Percentiles rank a stretch among this genome's conserved stretches.
phyloP scores from a whole-genome alignment of 1,140 invertebrate genomes.

The Solenopsis invicta region DNA sequence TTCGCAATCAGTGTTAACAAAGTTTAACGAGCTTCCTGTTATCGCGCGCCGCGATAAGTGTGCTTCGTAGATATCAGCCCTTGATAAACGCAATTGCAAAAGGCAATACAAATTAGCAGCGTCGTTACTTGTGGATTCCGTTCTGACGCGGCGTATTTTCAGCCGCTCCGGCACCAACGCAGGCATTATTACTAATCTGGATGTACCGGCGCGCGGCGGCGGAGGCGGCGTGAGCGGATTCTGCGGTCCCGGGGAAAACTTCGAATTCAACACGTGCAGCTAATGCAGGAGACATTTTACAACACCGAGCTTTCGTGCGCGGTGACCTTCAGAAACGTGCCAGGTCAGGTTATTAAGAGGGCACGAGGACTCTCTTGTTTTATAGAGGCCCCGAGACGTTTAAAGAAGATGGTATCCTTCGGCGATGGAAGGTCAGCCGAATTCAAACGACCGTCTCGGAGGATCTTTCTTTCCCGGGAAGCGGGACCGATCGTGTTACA shows the following conservation, averaged over 20 bases:
- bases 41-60: constrained; percentile 35
- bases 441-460: constrained; percentile 73
- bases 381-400: constrained; percentile 67
- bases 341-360: constrained; percentile 73
- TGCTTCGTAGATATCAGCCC: constrained; percentile 41
- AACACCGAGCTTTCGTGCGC: constrained; percentile 48
- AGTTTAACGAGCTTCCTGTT: constrained; percentile 58
- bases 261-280: constrained; percentile 41
- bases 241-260: not conserved
- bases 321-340: constrained; percentile 70
- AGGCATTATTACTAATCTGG: constrained; percentile 18
- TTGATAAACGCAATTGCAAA: constrained; percentile 32
- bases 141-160: not conserved
- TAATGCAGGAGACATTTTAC: constrained; percentile 59
- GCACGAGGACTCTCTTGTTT: constrained; percentile 74
- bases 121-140: constrained; percentile 13
- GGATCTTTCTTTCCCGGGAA: constrained; percentile 70
- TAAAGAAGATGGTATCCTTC: constrained; percentile 78
- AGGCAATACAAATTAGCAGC: constrained; percentile 1
- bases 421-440: constrained; percentile 71
- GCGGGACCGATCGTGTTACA: constrained; percentile 73
- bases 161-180: not conserved
- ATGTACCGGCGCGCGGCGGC: not conserved
- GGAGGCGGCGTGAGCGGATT: too few species aligned
- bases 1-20: constrained; percentile 66